Conservation (phyloP, 2,888 invertebrate species). For the Dione juno region DNA sequence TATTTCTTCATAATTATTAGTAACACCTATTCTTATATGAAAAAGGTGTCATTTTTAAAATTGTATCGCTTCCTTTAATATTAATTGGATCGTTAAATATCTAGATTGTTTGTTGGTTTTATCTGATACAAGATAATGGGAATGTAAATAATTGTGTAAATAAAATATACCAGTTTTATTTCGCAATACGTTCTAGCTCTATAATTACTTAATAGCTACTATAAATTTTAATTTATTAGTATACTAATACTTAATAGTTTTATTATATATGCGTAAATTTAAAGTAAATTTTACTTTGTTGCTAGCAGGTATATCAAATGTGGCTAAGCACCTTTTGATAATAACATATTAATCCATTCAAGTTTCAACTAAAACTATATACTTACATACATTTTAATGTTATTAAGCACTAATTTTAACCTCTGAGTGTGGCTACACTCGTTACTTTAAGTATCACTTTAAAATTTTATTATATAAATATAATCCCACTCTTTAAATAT, state of each 20-base stretch:
- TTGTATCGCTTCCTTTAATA: not conserved
- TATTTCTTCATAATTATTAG: constrained; percentile 26
- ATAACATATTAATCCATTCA: too few relatives aligned
- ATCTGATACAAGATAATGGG: not conserved
- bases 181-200: not conserved
- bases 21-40: constrained; percentile 18
- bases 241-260: not conserved
- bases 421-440: too few relatives aligned
- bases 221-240: not conserved
- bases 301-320: not conserved
- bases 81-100: constrained; percentile 11
- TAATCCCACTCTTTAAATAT: too few relatives aligned
- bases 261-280: not conserved
- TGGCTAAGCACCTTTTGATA: too few relatives aligned
- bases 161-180: not conserved
- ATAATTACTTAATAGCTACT: not conserved
- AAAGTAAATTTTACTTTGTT: not conserved
- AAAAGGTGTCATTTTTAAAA: constrained; percentile 12
- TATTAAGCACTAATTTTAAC: too few relatives aligned
- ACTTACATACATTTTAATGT: too few relatives aligned
- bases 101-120: constrained; percentile 15
- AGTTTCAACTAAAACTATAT: too few relatives aligned
- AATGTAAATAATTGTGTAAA: constrained; percentile 1
- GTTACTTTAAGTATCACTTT: too few relatives aligned
- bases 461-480: too few relatives aligned